Evolutionary conservation across 2,888 invertebrate genomes (phyloP), one percentile per base, ranked within the genome.

Genomic region (Scaptomyza tumidula): DNA sequence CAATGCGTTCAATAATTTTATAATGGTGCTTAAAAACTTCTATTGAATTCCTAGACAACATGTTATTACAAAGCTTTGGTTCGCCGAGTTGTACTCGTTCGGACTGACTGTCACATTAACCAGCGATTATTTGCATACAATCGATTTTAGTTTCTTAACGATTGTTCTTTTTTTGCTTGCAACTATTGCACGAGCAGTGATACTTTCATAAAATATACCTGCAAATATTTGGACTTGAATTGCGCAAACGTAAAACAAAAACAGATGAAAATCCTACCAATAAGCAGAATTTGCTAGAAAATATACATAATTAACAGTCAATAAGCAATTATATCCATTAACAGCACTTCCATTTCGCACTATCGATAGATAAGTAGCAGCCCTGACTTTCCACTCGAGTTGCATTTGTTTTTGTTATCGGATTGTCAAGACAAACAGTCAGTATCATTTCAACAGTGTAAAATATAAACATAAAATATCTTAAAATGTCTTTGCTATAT

Each of bases 1-100:
- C 78, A 13, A 80, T 44, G 31, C 50, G 45, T 0, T 1, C 1
- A 1, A 50, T 4, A 1, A 69, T 5, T 0, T 27, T 45, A 48
- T 71, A 71, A 5, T 53, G n/a, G 0, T 7, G 7, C 4, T 4
- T n/a, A 10, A 39, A 1, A 37, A n/a, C 24, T 9, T 9, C 10
- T 31, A 31, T 29, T 29, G 29, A 29, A 5, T 29, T 6, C 60
- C 37, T 39, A 7, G 7, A 9, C 7, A 10, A 11, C 6, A 31
- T 31, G 11, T 10, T 13, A 13, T 5, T 13, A 7, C 1, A 5
- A 7, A 5, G 29, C 6, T 35, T 19, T 50, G 13, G 7, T n/a
- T 33, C 3, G 1, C 7, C 7, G 11, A 33, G 16, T 16, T 5
- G 50, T 10, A 4, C 1, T 2, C 6, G 50, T 11, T n/a, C 6